Evolutionary conservation across 2,888 invertebrate species (phyloP).

Genomic region (Tenthredo mesomela): DNA sequence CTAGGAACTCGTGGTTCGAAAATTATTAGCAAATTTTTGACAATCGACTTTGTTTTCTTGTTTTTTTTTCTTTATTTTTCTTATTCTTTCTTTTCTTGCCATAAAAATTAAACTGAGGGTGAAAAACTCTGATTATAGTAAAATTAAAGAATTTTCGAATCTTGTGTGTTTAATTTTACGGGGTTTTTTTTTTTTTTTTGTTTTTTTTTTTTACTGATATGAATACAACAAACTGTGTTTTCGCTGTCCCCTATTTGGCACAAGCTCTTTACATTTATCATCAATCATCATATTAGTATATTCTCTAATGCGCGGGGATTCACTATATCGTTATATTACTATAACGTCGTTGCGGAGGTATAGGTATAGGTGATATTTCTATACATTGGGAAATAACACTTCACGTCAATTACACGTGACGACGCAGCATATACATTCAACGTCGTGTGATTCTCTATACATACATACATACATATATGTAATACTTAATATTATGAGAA

Average conservation of each 20-base stretch:
- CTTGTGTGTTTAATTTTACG: too few relatives aligned
- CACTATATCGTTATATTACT: not conserved
- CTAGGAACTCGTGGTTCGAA: not conserved
- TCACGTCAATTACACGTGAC: not conserved
- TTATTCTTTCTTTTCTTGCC: not conserved
- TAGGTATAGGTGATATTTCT: not conserved
- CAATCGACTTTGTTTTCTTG: not conserved
- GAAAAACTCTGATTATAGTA: not conserved
- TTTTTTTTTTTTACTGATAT: not conserved
- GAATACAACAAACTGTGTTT: not conserved
- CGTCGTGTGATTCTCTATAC: not conserved
- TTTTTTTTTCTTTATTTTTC: not conserved
- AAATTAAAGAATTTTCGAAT: too few relatives aligned
- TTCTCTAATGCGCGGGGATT: not conserved
- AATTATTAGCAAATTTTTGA: not conserved
- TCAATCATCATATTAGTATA: not conserved
- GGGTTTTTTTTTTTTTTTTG: too few relatives aligned
- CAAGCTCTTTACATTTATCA: not conserved
- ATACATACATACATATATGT: too few relatives aligned
- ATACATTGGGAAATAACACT: constrained; percentile 24
- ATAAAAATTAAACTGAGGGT: not conserved
- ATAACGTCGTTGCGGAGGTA: not conserved
- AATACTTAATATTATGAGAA: not conserved
- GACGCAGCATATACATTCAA: not conserved
- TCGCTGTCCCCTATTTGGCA: not conserved